Conservation (phyloP, 1,140 invertebrate species). For the Lucilia cuprina region DNA sequence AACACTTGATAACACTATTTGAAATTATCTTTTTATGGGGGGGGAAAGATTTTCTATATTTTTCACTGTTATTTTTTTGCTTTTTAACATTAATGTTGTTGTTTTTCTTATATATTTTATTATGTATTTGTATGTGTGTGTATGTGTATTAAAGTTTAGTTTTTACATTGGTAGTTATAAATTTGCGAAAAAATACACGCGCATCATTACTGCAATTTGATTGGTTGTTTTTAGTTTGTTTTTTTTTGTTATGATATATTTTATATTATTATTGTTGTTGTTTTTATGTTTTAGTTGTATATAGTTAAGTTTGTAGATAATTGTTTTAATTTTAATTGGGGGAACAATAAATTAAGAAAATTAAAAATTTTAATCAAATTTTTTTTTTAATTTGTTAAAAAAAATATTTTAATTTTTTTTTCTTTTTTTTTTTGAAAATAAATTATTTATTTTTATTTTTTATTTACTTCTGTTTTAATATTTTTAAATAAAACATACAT, state of each 20-base stretch:
- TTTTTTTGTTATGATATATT: not conserved
- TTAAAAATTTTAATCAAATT: not conserved
- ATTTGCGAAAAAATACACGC: slow-evolving; percentile 12
- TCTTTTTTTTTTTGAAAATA: not conserved
- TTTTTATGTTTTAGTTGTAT: not conserved
- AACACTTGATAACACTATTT: not conserved
- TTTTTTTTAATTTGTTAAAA: not conserved
- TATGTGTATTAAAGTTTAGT: not conserved
- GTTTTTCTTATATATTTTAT: not conserved
- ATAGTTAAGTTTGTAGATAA: too few relatives aligned
- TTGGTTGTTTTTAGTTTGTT: not conserved
- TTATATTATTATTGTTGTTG: not conserved
- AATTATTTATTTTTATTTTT: not conserved
- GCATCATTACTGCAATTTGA: slow-evolving; percentile 17
- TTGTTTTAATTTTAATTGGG: too few relatives aligned
- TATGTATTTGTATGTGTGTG: not conserved
- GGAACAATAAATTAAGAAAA: not conserved
- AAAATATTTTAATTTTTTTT: not conserved
- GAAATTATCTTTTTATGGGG: not conserved
- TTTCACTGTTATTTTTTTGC: not conserved
- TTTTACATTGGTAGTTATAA: slow-evolving; percentile 3
- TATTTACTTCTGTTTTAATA: too few relatives aligned
- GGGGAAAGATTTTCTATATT: not conserved
- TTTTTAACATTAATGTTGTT: not conserved
- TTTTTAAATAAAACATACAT: too few relatives aligned